Percentiles rank a stretch among this genome's conserved stretches.
These are phyloP conservation scores for Ranitomeya imitator DNA, from an alignment of 2,113 vertebrate genomes.

Conservation along the genomic window DNA sequence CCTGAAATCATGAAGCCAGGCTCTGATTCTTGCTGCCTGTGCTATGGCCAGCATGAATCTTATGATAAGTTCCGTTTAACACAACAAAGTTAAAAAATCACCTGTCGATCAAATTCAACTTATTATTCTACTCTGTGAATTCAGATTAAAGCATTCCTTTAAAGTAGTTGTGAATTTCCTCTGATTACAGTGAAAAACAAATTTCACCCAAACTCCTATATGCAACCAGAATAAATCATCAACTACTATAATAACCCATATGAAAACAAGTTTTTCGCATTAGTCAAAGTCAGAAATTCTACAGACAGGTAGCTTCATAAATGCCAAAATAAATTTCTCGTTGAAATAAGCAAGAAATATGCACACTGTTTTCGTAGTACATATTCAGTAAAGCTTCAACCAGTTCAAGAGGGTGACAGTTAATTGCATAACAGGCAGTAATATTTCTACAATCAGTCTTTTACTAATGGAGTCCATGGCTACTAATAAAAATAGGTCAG, in stretches of 20 bases:
- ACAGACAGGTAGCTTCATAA: background rate
- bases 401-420: constrained; percentile 17
- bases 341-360: background rate
- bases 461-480: constrained; percentile 34
- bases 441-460: constrained; percentile 26
- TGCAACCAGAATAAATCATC: background rate
- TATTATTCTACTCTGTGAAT: too few relatives aligned
- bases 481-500: constrained; percentile 26
- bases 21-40: too few relatives aligned
- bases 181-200: too few relatives aligned
- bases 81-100: too few relatives aligned
- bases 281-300: background rate
- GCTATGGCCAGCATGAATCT: too few relatives aligned
- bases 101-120: too few relatives aligned
- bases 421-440: constrained; percentile 32
- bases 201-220: too few relatives aligned
- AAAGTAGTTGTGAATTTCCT: too few relatives aligned
- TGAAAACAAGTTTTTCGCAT: background rate
- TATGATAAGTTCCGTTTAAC: too few relatives aligned
- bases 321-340: background rate
- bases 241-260: background rate
- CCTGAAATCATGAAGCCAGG: too few relatives aligned
- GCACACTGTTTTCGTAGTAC: background rate
- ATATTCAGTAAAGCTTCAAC: constrained; percentile 13
- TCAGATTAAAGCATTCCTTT: too few relatives aligned